Percentiles rank a stretch among this genome's conserved stretches.
These are phyloP conservation scores for Marmota monax DNA, from an alignment of 2,113 vertebrate genomes.

Conservation along the genomic window DNA sequence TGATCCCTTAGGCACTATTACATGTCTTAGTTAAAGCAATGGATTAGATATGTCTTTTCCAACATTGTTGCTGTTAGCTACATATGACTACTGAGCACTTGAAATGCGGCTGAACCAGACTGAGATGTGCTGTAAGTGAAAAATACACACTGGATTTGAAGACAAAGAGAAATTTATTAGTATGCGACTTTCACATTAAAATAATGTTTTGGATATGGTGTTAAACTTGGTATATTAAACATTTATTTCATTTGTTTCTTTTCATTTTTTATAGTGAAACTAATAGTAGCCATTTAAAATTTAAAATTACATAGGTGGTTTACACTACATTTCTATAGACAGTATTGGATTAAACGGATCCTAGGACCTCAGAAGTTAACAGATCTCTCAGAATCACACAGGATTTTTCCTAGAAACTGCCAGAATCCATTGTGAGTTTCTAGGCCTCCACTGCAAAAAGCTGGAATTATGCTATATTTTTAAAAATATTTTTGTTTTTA, in stretches of 20 bases:
- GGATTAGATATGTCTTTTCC: background rate
- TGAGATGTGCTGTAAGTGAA: background rate
- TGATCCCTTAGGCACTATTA: background rate
- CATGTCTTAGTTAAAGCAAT: background rate
- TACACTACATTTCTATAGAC: background rate
- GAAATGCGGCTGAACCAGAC: background rate
- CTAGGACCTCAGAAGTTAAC: background rate
- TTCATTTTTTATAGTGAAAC: background rate
- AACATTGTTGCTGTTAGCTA: background rate
- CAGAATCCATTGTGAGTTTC: background rate
- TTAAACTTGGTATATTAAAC: constrained; percentile 5
- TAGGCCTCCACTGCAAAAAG: background rate
- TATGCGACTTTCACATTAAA: background rate
- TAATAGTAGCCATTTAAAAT: background rate
- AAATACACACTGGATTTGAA: background rate
- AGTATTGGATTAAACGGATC: background rate
- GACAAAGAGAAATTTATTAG: background rate
- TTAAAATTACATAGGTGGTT: background rate
- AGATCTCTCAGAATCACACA: background rate
- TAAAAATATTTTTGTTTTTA: no score
- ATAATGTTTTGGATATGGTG: background rate
- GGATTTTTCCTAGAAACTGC: background rate
- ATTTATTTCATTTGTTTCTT: background rate
- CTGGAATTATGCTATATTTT: constrained; percentile 15
- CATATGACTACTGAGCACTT: background rate